Evolutionary conservation across 2,888 invertebrate genomes (phyloP), one percentile per base, ranked within the genome.

Genomic region (Drosophila kambysellisi): DNA sequence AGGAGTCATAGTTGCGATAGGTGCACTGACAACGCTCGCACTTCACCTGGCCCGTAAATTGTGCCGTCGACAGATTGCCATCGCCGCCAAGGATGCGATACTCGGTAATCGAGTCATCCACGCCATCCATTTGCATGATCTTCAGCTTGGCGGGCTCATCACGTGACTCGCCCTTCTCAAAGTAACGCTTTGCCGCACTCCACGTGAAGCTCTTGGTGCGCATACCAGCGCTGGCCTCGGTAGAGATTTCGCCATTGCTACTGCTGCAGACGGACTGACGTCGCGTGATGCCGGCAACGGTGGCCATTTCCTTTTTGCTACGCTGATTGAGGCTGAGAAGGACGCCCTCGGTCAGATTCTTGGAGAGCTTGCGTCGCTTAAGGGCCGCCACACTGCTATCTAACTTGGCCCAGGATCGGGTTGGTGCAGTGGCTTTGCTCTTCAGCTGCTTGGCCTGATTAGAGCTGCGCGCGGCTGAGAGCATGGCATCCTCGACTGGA

Each of bases 21-120:
- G 97, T 97, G 89, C 98, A 96, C 86, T 97, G 97, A 91, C 98
- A 98, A 76, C 97, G 95, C 82, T 96, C 96, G 92, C 98, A 98
- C 86, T 97, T 96, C 1, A 98, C 97, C 9, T 94, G 94, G 0
- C 92, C 87, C 69, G 93, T 92, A 17, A 94, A 94, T 70, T 91
- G 87, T 0, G 79, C 81, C 35, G 82, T 75, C 3, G 89, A 94
- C 12, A 88, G 25, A 32, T 83, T 83, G 30, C 94, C 94, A 39
- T 94, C 94, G 69, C 94, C 74, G 90, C 91, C 76, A 37, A 87
- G 86, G 32, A 91, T 88, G 1, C 92, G 84, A 54, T 86, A 91
- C 39, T 89, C 94, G 91, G 94, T 95, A 29, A 95, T 94, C 74
- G 95, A 94, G 79, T 96, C 96, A 78, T 95, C 95, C 4, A 96